These are phyloP conservation scores for Epinephelus fuscoguttatus DNA, from an alignment of 2,113 vertebrate genomes.

Conservation along the genomic window DNA sequence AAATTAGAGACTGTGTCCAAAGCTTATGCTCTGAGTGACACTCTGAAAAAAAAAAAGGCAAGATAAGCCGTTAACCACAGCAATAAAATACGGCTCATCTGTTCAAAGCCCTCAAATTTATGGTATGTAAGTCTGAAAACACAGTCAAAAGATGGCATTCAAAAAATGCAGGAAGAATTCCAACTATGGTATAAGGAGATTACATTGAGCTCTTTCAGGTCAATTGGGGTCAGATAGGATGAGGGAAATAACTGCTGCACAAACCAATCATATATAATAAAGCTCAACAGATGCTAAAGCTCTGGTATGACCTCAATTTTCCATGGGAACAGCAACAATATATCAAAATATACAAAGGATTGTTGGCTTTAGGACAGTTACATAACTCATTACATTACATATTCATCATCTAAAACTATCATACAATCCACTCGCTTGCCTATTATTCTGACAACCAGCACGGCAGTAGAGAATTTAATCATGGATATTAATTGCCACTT, in stretches of 20 bases:
- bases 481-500: background rate
- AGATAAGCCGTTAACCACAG: slow-evolving; percentile 56
- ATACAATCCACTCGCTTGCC: background rate
- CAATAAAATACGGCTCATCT: slow-evolving; percentile 55
- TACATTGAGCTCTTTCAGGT: slow-evolving; percentile 69
- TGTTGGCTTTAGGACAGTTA: slow-evolving; percentile 30
- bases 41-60: background rate
- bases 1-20: slow-evolving; percentile 58
- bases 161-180: slow-evolving; percentile 62
- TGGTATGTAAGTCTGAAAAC: slow-evolving; percentile 42
- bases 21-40: slow-evolving; percentile 51
- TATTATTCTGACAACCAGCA: background rate
- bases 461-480: background rate
- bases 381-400: slow-evolving; percentile 33
- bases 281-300: slow-evolving; percentile 62
- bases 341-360: slow-evolving; percentile 56
- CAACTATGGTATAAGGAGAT: slow-evolving; percentile 69
- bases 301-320: slow-evolving; percentile 65
- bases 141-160: slow-evolving; percentile 45
- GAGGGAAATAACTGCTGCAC: slow-evolving; percentile 66
- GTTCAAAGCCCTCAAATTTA: slow-evolving; percentile 43
- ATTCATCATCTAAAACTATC: slow-evolving; percentile 12
- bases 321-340: slow-evolving; percentile 41
- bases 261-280: slow-evolving; percentile 69
- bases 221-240: slow-evolving; percentile 70